Evolutionary conservation across 2,113 vertebrate species (phyloP).

Genomic region (Catagonus wagneri): DNA sequence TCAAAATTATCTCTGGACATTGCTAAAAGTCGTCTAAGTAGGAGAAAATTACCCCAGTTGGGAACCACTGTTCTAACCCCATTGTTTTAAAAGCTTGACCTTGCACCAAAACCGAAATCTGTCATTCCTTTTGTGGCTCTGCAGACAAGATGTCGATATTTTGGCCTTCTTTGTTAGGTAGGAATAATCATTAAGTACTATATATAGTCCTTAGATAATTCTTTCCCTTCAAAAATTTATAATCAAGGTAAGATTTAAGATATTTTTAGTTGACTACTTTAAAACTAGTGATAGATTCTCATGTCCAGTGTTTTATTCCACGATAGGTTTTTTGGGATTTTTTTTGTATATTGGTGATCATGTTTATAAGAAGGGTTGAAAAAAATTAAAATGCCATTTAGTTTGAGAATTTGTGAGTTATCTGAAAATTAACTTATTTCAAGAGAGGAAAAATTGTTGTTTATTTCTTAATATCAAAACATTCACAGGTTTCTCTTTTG

Average conservation of each 20-base stretch:
- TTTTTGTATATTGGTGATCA: neutral
- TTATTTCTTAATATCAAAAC: constrained; percentile 18
- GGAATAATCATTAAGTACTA: neutral
- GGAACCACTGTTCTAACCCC: neutral
- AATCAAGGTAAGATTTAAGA: constrained; percentile 39
- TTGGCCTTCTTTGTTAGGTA: constrained; percentile 37
- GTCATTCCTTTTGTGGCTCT: neutral
- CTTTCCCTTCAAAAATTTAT: neutral
- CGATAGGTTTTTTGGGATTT: neutral
- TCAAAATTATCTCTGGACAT: neutral
- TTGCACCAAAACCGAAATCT: neutral
- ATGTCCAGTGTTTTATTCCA: constrained; percentile 47
- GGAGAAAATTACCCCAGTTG: neutral
- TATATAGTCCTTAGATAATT: constrained; percentile 8
- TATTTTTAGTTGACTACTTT: constrained; percentile 32
- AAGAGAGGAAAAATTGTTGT: neutral
- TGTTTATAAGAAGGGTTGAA: neutral
- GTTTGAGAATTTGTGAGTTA: neutral
- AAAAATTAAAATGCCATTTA: constrained; percentile 30
- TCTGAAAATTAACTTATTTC: neutral
- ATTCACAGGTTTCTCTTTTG: too few relatives aligned
- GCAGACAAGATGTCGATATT: neutral
- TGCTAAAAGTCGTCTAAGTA: neutral
- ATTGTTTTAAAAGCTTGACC: neutral
- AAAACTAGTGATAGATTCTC: neutral